Evolutionary conservation across 2,113 vertebrate species (phyloP).

Genomic region (Abramis brama): DNA sequence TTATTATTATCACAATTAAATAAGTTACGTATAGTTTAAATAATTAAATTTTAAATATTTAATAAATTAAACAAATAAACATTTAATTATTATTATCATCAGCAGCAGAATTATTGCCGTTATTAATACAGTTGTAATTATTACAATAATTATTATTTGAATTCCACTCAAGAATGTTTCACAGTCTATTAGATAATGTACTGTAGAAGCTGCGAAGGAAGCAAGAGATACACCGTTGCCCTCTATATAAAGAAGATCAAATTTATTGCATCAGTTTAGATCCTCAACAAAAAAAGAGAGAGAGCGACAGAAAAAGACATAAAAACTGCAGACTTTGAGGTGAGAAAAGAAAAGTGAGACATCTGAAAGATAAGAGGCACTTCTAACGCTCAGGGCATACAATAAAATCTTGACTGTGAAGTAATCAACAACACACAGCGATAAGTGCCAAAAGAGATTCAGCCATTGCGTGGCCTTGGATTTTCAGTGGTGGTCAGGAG

Average conservation of each 20-base stretch:
- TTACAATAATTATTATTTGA: neutral
- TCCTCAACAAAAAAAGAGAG: conserved; percentile 5
- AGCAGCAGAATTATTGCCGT: neutral
- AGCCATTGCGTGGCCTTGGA: conserved; percentile 64
- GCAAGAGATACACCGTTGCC: conserved; percentile 18
- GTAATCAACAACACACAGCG: conserved; percentile 65
- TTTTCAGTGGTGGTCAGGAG: conserved; percentile 54
- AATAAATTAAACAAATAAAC: neutral
- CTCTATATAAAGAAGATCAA: conserved; percentile 46
- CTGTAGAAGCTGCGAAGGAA: conserved; percentile 40
- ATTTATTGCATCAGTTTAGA: conserved; percentile 64
- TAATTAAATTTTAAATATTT: too few relatives aligned
- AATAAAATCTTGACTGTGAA: conserved; percentile 50
- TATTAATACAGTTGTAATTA: neutral
- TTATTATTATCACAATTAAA: too few relatives aligned
- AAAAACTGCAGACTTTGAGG: conserved; percentile 47
- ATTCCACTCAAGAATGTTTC: neutral
- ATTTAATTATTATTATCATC: neutral
- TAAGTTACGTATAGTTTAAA: too few relatives aligned
- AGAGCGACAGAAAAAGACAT: conserved; percentile 50
- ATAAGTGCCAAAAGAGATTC: conserved; percentile 57
- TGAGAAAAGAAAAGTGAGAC: conserved; percentile 42
- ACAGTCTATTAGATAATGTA: neutral
- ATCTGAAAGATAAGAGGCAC: conserved; percentile 54
- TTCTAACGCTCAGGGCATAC: conserved; percentile 56